Evolutionary conservation across 2,113 vertebrate species (phyloP).

Genomic region (Aphelocoma coerulescens): DNA sequence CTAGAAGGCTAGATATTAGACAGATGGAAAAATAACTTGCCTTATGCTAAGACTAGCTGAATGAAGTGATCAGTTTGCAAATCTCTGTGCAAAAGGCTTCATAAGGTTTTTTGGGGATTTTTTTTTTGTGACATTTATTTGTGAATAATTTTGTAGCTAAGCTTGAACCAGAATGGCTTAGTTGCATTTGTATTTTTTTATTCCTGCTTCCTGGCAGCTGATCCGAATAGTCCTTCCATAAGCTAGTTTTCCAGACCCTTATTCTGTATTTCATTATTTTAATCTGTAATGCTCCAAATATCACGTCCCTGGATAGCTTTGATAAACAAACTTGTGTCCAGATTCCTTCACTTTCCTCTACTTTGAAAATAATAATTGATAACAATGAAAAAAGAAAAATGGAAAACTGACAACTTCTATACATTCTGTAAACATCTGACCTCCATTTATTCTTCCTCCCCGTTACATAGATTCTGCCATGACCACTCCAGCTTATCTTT

Average conservation of each 20-base stretch:
- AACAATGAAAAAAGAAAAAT: background rate
- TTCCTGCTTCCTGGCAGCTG: background rate
- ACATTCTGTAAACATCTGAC: background rate
- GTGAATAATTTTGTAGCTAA: background rate
- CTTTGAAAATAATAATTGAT: background rate
- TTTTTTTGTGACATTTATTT: background rate
- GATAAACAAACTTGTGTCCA: background rate
- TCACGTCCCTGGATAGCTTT: background rate
- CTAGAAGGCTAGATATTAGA: background rate
- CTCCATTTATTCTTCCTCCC: background rate
- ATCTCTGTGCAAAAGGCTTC: background rate
- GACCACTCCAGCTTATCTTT: background rate
- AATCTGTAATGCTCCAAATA: background rate
- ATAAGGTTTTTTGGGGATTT: background rate
- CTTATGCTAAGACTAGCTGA: background rate
- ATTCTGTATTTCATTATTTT: background rate
- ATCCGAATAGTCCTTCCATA: background rate
- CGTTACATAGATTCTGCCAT: background rate
- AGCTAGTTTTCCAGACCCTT: background rate
- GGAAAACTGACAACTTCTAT: background rate
- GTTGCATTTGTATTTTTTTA: background rate
- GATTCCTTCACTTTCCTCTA: background rate
- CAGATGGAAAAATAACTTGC: background rate
- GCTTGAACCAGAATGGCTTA: background rate
- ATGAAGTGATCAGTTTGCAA: background rate